These are phyloP conservation scores for Hymenopus coronatus DNA, from an alignment of 2,888 invertebrate genomes.

Conservation along the genomic window DNA sequence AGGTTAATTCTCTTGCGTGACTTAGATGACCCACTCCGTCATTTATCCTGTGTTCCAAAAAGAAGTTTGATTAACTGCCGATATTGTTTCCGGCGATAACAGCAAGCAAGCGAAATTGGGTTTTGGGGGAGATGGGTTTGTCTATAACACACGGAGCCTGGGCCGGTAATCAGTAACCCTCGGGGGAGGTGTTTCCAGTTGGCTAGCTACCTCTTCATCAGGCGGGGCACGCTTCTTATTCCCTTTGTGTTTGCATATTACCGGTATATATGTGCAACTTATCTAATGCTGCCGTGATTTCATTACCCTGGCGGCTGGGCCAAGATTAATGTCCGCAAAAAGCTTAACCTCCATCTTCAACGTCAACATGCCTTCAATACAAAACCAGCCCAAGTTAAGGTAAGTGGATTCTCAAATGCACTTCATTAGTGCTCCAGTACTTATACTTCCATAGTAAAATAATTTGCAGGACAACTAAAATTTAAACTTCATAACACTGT, in stretches of 20 bases:
- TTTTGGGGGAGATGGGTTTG: neutral
- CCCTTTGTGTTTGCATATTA: conserved; percentile 16
- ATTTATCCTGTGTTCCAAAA: neutral
- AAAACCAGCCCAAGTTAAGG: neutral
- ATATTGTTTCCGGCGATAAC: neutral
- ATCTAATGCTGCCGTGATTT: conserved; percentile 19
- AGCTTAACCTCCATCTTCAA: neutral
- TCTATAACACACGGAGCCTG: neutral
- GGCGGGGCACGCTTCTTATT: neutral
- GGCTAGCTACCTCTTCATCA: neutral
- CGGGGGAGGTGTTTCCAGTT: neutral
- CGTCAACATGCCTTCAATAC: neutral
- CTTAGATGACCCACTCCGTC: neutral
- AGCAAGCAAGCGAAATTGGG: neutral
- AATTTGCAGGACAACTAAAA: too few species aligned
- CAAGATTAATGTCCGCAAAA: conserved; percentile 24
- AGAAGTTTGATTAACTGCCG: neutral
- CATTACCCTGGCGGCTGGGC: conserved; percentile 11
- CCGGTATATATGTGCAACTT: conserved; percentile 2
- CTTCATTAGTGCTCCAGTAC: neutral
- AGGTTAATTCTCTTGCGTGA: neutral
- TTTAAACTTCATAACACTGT: too few species aligned
- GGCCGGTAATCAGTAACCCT: neutral
- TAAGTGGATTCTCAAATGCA: neutral
- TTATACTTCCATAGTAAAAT: neutral